Evolutionary conservation across 2,113 vertebrate species (phyloP), one percentile per base, ranked within the genome.

Genomic region (Microtus ochrogaster): DNA sequence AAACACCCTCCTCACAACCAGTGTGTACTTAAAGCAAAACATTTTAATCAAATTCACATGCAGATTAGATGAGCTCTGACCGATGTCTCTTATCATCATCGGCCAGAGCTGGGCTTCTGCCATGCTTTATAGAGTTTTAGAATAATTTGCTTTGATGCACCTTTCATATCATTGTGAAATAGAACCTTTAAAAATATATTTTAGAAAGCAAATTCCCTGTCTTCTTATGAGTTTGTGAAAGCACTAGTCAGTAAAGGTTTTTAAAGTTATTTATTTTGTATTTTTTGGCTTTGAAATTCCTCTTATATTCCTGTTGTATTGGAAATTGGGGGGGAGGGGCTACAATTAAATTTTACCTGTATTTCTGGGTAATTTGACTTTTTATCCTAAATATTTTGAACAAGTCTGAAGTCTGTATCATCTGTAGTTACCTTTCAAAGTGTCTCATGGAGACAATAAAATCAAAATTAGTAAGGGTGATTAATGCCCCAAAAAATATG

Each of bases 41-140:
- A 98, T 96, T 97, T 97, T 98, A 98, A 98, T 98, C 98, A 98
- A 98, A 97, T 98, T 98, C 96, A 98, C 97, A 95, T 87, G 96
- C 98, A 98, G 97, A 98, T 98, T 98, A 96, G 89, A 70, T 63
- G 93, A 96, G 85, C 70, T 97, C 79, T 77, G 72, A 94, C 82
- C 92, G 95, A 89, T 94, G 95, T 95, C 96, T 2, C 8, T 98
- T 98, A 98, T 98, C 98, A 94, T 95, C 97, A 97, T 84, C 84
- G 90, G 96, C 96, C 98, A 98, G 97, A 98, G 96, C 89, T 41
- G 22, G 94, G 83, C 66, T 44, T 95, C 58, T 26, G 76, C 76
- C 1, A 2, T 86, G 97, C 72, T 92, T 97, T 96, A 90, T 0
- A 0, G 22, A 95, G 55, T 52, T 97, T 94, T 96, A 63, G 86